Conservation (phyloP, 1,140 invertebrate genomes). For the Orchestia grillus region DNA sequence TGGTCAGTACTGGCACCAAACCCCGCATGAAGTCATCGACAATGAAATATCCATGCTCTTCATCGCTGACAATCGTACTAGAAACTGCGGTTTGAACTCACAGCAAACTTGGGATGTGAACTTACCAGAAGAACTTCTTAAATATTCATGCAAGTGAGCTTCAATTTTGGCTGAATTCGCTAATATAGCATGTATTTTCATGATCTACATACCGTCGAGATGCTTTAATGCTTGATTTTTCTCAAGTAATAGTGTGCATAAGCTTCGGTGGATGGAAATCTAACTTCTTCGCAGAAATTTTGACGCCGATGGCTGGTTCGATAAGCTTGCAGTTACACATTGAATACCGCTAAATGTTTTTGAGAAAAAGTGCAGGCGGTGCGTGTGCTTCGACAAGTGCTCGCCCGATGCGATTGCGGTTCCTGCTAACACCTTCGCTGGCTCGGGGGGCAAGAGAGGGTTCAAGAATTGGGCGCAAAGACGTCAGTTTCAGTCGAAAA, state of each 20-base stretch:
- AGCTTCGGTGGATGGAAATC: conserved; percentile 10
- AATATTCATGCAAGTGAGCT: conserved; percentile 17
- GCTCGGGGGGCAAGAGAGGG: neutral
- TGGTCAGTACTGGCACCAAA: neutral
- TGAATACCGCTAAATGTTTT: neutral
- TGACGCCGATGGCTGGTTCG: neutral
- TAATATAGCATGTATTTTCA: neutral
- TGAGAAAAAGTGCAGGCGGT: neutral
- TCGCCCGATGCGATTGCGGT: neutral
- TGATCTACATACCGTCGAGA: neutral
- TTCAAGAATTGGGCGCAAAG: neutral
- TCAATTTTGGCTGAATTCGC: neutral
- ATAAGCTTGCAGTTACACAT: neutral
- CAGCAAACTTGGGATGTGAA: neutral
- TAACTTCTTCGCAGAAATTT: neutral
- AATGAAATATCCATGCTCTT: conserved; percentile 17
- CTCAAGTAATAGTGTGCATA: neutral
- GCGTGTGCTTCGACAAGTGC: neutral
- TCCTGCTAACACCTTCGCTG: neutral
- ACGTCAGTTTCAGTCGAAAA: neutral
- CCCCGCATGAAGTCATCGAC: conserved; percentile 8
- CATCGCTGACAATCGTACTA: neutral
- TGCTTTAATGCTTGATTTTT: neutral
- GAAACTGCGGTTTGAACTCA: neutral
- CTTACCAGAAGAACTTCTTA: neutral